phyloP scores from a whole-genome alignment of 1,140 invertebrate genomes.

The Drosophila setifemur region DNA sequence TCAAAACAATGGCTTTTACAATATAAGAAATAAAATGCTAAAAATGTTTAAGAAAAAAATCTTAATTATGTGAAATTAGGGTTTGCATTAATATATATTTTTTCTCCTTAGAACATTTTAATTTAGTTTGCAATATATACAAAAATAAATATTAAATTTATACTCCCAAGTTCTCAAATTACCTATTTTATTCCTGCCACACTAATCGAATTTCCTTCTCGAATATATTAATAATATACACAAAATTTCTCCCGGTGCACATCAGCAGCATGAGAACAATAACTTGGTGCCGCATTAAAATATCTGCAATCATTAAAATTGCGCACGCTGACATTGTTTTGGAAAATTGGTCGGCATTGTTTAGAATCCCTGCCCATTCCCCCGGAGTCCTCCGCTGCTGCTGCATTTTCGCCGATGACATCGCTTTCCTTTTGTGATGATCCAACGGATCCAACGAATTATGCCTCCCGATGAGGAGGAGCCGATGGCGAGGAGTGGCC shows the following conservation, averaged over 20 bases:
- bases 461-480: conserved; percentile 37
- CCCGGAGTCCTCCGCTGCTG: not conserved
- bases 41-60: no score
- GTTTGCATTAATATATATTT: no score
- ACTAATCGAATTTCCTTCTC: not conserved
- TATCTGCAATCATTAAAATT: conserved; percentile 80
- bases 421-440: conserved; percentile 53
- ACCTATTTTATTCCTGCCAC: not conserved
- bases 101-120: no score
- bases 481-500: conserved; percentile 9
- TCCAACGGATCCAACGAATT: conserved; percentile 53
- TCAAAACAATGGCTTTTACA: not conserved
- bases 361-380: conserved; percentile 36
- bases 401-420: conserved; percentile 46
- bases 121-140: no score
- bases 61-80: no score
- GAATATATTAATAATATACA: not conserved
- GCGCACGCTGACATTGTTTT: conserved; percentile 77
- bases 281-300: conserved; percentile 75
- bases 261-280: conserved; percentile 64
- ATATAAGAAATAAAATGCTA: not conserved
- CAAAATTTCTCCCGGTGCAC: conserved; percentile 11
- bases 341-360: conserved; percentile 57
- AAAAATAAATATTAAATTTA: no score
- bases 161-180: not conserved